These are phyloP conservation scores for Carassius auratus DNA, from an alignment of 2,113 vertebrate species.

Conservation along the genomic window DNA sequence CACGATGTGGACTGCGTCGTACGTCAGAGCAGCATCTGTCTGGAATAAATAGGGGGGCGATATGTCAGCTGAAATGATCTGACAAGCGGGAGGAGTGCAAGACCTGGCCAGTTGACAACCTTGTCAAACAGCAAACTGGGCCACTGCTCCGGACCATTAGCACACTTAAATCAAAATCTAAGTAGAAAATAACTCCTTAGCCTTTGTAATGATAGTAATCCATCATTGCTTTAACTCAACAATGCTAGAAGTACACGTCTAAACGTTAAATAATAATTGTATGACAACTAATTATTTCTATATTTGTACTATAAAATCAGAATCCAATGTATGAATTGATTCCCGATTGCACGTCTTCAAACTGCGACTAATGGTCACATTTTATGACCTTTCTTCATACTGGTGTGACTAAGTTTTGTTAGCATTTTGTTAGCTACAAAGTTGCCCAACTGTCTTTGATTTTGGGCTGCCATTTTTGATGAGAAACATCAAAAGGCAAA, in stretches of 20 bases:
- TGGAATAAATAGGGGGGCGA: constrained; percentile 82
- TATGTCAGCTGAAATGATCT: constrained; percentile 65
- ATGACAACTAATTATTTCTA: not conserved
- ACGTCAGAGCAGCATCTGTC: constrained; percentile 98
- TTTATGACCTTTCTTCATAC: not conserved
- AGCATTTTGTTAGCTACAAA: not conserved
- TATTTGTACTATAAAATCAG: not conserved
- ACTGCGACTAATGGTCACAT: not conserved
- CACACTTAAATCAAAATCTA: constrained; percentile 38
- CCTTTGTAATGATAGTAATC: not conserved
- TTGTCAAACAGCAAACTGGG: constrained; percentile 18
- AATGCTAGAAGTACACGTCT: not conserved
- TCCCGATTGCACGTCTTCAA: not conserved
- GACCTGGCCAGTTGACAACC: constrained; percentile 31
- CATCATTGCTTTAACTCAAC: not conserved
- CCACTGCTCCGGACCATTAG: constrained; percentile 44
- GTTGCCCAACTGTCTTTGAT: not conserved
- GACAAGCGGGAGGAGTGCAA: constrained; percentile 5
- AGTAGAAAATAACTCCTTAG: not conserved
- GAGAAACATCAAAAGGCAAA: not conserved
- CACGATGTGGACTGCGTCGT: constrained; percentile 97
- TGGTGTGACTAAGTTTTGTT: not conserved
- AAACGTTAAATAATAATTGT: not conserved
- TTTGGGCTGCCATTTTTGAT: not conserved
- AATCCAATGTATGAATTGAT: not conserved